Conservation (phyloP, 2,888 invertebrate species). For the Pherbina coryleti region DNA sequence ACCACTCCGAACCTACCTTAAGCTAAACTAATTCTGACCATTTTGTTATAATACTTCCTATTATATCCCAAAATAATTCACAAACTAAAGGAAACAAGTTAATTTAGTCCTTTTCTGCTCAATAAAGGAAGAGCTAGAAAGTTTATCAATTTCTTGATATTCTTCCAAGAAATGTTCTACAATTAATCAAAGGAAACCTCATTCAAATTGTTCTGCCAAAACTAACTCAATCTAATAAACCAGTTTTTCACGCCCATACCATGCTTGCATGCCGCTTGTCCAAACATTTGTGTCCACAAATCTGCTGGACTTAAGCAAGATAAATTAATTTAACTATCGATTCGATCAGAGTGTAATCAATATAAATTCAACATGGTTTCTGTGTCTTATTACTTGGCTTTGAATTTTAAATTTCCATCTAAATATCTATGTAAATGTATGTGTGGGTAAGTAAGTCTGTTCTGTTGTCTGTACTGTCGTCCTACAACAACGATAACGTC, state of each 20-base stretch:
- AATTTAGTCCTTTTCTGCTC: too few relatives aligned
- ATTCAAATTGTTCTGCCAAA: neutral
- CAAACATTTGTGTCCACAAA: conserved; percentile 17
- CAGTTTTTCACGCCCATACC: neutral
- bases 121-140: too few relatives aligned
- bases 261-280: neutral
- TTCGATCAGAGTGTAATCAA: conserved; percentile 63
- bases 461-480: neutral
- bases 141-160: too few relatives aligned
- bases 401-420: neutral
- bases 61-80: too few relatives aligned
- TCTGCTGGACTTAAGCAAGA: conserved; percentile 49
- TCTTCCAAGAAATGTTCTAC: neutral
- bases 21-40: too few relatives aligned
- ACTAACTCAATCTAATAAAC: neutral
- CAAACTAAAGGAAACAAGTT: too few relatives aligned
- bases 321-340: conserved; percentile 67
- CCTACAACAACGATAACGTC: neutral
- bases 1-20: too few relatives aligned
- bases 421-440: too few relatives aligned
- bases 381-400: conserved; percentile 13
- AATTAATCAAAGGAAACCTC: neutral
- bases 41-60: too few relatives aligned
- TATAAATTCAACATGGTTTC: conserved; percentile 48
- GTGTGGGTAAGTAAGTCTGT: neutral